A percentile compares a stretch with the other conserved stretches of the same genome.
phyloP scores from a whole-genome alignment of 2,888 invertebrate species.

The Mycalesis mineus region DNA sequence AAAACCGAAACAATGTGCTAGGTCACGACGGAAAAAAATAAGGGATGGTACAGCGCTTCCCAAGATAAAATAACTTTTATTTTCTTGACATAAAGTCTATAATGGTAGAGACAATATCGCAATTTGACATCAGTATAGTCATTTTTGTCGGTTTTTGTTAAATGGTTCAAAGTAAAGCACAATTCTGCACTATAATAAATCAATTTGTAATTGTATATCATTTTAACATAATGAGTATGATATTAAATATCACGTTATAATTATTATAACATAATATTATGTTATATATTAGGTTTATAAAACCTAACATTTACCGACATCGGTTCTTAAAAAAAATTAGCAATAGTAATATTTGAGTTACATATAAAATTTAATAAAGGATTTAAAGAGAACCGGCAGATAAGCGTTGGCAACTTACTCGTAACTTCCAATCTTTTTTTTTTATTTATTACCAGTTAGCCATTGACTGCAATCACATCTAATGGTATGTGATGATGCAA shows the following conservation, averaged over 20 bases:
- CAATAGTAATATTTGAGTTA: too few species aligned
- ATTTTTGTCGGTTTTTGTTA: constrained; percentile 1
- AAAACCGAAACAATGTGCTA: constrained; percentile 40
- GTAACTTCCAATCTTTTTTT: too few species aligned
- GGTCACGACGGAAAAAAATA: constrained; percentile 41
- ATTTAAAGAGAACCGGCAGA: too few species aligned
- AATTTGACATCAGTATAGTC: background rate
- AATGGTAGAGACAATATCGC: background rate
- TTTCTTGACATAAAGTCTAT: background rate
- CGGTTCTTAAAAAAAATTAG: too few species aligned
- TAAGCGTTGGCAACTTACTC: too few species aligned
- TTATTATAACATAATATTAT: background rate
- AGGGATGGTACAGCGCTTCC: constrained; percentile 31
- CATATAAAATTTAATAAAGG: too few species aligned
- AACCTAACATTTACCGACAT: too few species aligned
- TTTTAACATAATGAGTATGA: background rate
- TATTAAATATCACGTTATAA: background rate
- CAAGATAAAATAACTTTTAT: background rate
- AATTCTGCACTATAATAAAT: constrained; percentile 23
- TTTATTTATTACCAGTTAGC: too few species aligned
- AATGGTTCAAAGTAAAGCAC: background rate
- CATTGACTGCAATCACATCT: too few species aligned
- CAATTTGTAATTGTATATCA: constrained; percentile 18
- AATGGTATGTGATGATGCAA: too few species aligned
- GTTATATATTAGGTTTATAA: too few species aligned